phyloP scores from a whole-genome alignment of 2,797 vertebrate species.

The Chloroceryle amazona region DNA sequence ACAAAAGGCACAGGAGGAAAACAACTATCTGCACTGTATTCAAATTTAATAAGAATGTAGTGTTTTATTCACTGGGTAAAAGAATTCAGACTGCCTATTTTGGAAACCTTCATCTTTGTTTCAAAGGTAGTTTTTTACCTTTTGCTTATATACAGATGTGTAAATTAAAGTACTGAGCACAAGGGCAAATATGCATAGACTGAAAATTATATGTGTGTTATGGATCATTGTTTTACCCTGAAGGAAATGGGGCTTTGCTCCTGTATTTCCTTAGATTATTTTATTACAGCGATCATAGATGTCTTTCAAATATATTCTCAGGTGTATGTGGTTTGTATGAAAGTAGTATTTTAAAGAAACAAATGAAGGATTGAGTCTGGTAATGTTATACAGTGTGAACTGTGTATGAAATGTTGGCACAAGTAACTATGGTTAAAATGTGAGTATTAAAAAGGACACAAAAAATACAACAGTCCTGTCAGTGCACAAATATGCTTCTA shows the following conservation, averaged over 20 bases:
- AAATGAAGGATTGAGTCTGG: background rate
- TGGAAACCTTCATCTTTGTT: background rate
- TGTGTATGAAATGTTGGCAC: background rate
- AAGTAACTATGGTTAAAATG: background rate
- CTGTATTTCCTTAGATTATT: background rate
- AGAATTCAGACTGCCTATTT: background rate
- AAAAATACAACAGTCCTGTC: background rate
- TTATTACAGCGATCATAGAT: background rate
- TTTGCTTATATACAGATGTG: background rate
- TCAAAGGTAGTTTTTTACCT: background rate
- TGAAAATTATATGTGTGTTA: background rate
- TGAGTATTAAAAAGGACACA: background rate
- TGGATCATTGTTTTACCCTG: background rate
- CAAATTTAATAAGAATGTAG: background rate
- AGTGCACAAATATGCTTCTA: background rate
- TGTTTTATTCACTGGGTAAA: background rate
- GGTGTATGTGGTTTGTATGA: background rate
- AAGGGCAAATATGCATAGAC: background rate
- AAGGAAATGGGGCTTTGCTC: background rate
- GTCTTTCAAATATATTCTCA: background rate
- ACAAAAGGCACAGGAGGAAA: background rate
- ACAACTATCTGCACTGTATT: background rate
- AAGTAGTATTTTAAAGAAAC: background rate
- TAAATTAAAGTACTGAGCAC: background rate
- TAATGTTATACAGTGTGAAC: background rate